These are phyloP conservation scores for Nyctibius grandis DNA, from an alignment of 2,797 vertebrate genomes.

Conservation along the genomic window DNA sequence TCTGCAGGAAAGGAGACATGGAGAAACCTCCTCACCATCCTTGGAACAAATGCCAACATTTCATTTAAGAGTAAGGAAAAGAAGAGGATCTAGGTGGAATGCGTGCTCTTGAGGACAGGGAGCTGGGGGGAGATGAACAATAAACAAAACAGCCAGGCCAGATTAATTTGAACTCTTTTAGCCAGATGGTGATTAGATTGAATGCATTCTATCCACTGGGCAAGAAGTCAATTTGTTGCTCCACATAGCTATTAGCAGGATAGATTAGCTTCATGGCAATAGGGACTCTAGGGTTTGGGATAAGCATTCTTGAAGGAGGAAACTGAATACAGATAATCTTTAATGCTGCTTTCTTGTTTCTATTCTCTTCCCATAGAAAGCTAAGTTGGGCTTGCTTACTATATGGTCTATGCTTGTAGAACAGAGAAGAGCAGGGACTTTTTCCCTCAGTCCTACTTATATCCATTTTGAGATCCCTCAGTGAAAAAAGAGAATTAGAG, in stretches of 20 bases:
- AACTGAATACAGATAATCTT: not conserved
- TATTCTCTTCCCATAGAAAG: not conserved
- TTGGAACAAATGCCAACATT: not conserved
- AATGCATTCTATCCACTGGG: not conserved
- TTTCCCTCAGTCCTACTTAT: not conserved
- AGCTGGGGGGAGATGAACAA: not conserved
- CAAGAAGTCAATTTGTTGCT: conserved; percentile 10
- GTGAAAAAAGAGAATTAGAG: not conserved
- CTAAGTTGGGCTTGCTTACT: not conserved
- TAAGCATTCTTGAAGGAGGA: not conserved
- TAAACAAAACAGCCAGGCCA: not conserved
- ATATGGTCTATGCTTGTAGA: not conserved
- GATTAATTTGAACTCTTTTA: not conserved
- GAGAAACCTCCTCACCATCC: not conserved
- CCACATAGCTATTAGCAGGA: not conserved
- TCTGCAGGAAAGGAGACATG: not conserved
- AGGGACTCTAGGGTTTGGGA: not conserved
- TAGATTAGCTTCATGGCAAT: not conserved
- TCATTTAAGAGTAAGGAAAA: not conserved
- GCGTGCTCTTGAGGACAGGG: not conserved
- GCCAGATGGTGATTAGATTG: not conserved
- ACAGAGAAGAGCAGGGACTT: not conserved
- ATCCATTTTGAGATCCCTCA: not conserved
- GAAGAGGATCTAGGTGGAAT: not conserved
- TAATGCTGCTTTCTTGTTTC: not conserved